Percentiles rank a stretch among this genome's conserved stretches.
Evolutionary conservation across 1,140 invertebrate genomes (phyloP).

Genomic region (Eufriesea mexicana): DNA sequence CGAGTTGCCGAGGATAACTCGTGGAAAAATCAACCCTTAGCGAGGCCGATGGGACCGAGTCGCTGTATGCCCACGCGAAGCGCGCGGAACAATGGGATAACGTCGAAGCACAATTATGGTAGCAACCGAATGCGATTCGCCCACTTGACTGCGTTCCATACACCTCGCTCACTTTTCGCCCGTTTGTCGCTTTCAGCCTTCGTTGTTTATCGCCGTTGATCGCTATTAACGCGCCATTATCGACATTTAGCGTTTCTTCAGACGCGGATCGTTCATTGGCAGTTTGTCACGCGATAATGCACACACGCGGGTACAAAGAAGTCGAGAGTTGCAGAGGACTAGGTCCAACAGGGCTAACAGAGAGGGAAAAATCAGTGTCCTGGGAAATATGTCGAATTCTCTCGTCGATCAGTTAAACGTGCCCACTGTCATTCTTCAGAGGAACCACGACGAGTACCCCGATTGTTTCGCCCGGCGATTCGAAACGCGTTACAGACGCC

Average conservation of each 20-base stretch:
- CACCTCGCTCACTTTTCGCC: constrained; percentile 41
- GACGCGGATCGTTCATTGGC: neutral
- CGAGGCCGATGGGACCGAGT: too few species aligned
- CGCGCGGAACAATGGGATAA: constrained; percentile 53
- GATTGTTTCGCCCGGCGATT: neutral
- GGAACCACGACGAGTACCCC: neutral
- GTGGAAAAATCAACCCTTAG: constrained; percentile 37
- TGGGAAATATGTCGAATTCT: neutral
- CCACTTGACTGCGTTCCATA: constrained; percentile 42
- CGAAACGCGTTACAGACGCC: neutral
- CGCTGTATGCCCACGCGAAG: constrained; percentile 39
- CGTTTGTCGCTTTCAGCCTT: constrained; percentile 1
- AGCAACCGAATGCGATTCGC: constrained; percentile 54
- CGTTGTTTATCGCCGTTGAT: constrained; percentile 1
- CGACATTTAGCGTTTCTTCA: neutral
- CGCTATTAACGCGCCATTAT: constrained; percentile 17
- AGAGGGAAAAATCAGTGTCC: neutral
- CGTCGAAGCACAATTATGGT: constrained; percentile 50
- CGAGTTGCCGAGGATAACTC: too few species aligned
- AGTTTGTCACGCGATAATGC: neutral
- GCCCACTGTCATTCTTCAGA: neutral
- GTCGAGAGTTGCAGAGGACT: too few species aligned
- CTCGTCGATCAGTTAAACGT: neutral
- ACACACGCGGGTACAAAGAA: neutral
- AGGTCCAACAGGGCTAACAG: too few species aligned